Evolutionary conservation across 1,140 invertebrate genomes (phyloP), one percentile per base, ranked within the genome.

Genomic region (Trichonephila clavata): DNA sequence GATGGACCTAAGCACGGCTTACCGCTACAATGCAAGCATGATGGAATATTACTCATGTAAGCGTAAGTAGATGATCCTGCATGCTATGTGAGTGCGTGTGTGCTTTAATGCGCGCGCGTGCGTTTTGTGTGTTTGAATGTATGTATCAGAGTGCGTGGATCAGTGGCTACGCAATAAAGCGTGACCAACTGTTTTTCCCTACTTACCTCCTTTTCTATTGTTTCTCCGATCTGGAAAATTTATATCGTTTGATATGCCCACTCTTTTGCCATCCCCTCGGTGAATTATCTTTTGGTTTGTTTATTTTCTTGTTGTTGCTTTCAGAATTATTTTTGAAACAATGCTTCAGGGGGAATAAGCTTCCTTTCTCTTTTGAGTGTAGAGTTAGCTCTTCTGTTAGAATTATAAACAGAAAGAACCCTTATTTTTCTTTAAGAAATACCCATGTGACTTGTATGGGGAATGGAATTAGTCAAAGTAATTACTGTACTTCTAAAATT

Each of bases 1-100:
- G 84, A 98, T 99, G 97, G 98, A 99, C 96, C 97, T 99, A 94
- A 98, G 98, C 95, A 98, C 98, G 94, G 98, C 98, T 94, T 99
- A 99, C 95, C 97, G 98, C 95, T 99, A 99, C 96, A 99, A 99
- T 96, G 98, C 99, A 95, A 99, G 98, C 96, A 99, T 99, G 98
- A 99, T 99, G 98, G 98, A 99, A 96, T 99, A 99, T 96, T 99
- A 99, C 95, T 99, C 98, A 95, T 99, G 98, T 99, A 97, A 98
- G 98, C 71, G 71, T 77, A 77, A 77, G 71, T 77, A 77, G 71
- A 77, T 86, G 60, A n/a, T 60, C 39, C n/a, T 84, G 81, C 39
- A 61, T 43, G 61, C 32, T 63, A 68, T 83, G 77, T 24, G 80
- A 39, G 71, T 50, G 80, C 20, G 68, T 83, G 77, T 63, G 77